A percentile compares a stretch with the other conserved stretches of the same genome.
These are phyloP conservation scores for Eclectus roratus DNA, from an alignment of 2,113 vertebrate species.

Conservation along the genomic window DNA sequence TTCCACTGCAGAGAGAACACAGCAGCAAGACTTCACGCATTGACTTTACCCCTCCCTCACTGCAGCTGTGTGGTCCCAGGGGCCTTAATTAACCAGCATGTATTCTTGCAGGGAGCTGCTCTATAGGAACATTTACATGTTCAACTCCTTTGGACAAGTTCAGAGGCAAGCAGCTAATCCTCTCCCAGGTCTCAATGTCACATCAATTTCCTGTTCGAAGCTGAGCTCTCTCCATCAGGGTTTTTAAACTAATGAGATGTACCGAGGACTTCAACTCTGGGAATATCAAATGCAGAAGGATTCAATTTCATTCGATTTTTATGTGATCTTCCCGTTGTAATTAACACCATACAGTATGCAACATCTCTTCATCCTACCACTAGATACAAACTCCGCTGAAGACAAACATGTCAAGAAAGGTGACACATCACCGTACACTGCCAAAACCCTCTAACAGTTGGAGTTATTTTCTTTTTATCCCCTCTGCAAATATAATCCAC, in stretches of 20 bases:
- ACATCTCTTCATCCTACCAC: not conserved
- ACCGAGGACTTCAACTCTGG: constrained; percentile 47
- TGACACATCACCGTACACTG: not conserved
- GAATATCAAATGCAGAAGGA: constrained; percentile 57
- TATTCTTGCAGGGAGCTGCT: not conserved
- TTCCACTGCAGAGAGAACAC: not conserved
- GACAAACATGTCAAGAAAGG: constrained; percentile 35
- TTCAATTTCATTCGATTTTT: constrained; percentile 31
- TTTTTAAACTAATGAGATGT: constrained; percentile 71
- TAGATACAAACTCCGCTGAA: not conserved
- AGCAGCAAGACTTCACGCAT: not conserved
- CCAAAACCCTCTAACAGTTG: not conserved
- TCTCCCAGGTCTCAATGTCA: constrained; percentile 66
- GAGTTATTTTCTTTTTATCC: not conserved
- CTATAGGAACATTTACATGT: constrained; percentile 33
- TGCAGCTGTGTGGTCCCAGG: not conserved
- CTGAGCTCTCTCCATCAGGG: constrained; percentile 60
- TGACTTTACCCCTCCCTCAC: not conserved
- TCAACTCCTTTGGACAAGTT: constrained; percentile 27
- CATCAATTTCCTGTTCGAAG: constrained; percentile 71
- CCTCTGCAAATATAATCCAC: not conserved
- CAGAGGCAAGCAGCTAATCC: constrained; percentile 61
- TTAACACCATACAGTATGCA: constrained; percentile 39
- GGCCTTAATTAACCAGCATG: constrained; percentile 41
- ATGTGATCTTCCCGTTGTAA: constrained; percentile 47